Base-by-base conservation (phyloP, 2,888 invertebrate species). In the Tethea ocularis region DNA sequence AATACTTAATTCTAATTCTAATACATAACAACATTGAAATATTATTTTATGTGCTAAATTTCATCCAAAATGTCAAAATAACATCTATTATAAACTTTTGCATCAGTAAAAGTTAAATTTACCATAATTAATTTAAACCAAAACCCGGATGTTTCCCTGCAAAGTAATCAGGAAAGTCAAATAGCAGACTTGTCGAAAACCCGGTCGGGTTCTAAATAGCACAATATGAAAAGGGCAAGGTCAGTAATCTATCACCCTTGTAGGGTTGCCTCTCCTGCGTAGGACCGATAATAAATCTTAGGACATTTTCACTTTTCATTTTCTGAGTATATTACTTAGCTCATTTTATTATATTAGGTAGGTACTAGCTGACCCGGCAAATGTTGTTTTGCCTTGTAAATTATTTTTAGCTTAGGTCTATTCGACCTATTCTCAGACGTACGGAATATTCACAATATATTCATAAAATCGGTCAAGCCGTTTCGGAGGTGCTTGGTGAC, bases 231-330 rank as follows among this genome's bases (percentile, higher is more conserved):
- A 56, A 46, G 56, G 41, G 56, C 51, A 8, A 23, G 41, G 46
- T 26, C 46, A 46, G 56, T 46, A 23, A 56, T 56, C 51, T 46
- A 56, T 56, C 56, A 56, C 46, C 56, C 26, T 26, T 29, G 46
- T 46, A 46, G 46, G 46, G 46, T 38, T 38, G 38, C 46, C 17
- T 20, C 20, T 46, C 46, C 46, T 20, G 20, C 15, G 46, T 46
- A 46, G 10, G 46, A n/a, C 46, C 46, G 46, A 20, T 46, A 46
- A 46, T 46, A 46, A 46, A 46, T 20, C 46, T 46, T 46, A n/a
- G 20, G 46, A 46, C 46, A 46, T 20, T 46, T 46, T 46, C 46
- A 46, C 46, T 15, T 46, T 20, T 10, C 46, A 41, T 41, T 41
- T 41, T 29, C 29, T 29, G 5, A 29, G 29, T 33, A 13, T 2